Conservation (phyloP, 2,888 invertebrate genomes). For the Andrena praecox region DNA sequence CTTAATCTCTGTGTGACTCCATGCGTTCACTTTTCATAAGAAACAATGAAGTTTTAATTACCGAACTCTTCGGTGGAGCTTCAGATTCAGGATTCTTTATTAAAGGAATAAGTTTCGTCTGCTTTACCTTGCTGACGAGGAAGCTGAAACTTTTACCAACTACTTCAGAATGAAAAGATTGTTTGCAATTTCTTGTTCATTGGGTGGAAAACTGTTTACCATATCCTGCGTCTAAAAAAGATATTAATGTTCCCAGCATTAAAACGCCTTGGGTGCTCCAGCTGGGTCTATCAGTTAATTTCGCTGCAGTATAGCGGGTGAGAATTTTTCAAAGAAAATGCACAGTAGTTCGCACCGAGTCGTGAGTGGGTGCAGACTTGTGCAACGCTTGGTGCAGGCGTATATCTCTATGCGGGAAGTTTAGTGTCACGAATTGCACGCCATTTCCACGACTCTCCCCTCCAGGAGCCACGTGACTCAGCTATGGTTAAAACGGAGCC, state of each 20-base stretch:
- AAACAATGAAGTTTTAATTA: background rate
- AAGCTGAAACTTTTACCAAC: background rate
- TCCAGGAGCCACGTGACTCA: conserved; percentile 9
- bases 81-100: background rate
- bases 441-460: background rate
- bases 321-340: too few species aligned
- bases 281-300: too few species aligned
- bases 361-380: background rate
- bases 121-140: background rate
- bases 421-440: background rate
- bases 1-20: too few species aligned
- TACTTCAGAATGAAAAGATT: background rate
- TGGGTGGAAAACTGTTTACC: background rate
- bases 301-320: too few species aligned
- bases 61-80: background rate
- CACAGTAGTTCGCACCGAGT: background rate
- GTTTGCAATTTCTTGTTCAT: background rate
- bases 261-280: too few species aligned
- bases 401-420: background rate
- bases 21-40: too few species aligned
- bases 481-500: conserved; percentile 3
- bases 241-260: too few species aligned
- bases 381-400: background rate
- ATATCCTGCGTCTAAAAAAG: background rate
- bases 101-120: background rate